Conservation (phyloP, 2,888 invertebrate genomes). For the Cotesia congregata region DNA sequence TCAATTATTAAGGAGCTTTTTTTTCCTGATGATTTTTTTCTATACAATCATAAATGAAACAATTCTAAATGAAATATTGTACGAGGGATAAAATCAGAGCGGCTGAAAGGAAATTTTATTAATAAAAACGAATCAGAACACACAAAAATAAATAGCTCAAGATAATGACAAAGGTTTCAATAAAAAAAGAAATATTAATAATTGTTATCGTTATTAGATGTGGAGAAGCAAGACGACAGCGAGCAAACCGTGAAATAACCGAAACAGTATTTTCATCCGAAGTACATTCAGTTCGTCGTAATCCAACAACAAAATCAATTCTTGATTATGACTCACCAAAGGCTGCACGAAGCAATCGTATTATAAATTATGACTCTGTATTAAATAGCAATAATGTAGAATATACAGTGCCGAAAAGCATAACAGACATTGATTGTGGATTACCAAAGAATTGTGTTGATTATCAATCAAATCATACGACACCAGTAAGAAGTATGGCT, state of each 20-base stretch:
- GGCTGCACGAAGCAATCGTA: constrained; percentile 57
- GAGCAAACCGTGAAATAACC: constrained; percentile 73
- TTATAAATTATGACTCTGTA: constrained; percentile 67
- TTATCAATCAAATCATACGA: constrained; percentile 66
- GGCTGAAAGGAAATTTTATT: no score
- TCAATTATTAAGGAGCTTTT: no score
- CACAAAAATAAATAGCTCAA: no score
- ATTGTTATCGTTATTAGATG: constrained; percentile 57
- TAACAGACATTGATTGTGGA: constrained; percentile 68
- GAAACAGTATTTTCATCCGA: constrained; percentile 77
- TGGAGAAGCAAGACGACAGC: constrained; percentile 68
- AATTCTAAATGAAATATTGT: no score
- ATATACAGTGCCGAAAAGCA: constrained; percentile 65
- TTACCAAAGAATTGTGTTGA: constrained; percentile 67
- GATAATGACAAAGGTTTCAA: no score
- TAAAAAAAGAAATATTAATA: no score
- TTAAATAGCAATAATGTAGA: constrained; percentile 70
- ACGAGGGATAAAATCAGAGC: no score
- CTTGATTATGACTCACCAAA: constrained; percentile 68
- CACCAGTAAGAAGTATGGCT: constrained; percentile 68
- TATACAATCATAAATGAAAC: no score
- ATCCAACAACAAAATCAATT: constrained; percentile 66
- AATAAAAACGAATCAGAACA: no score
- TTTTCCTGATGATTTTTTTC: no score
- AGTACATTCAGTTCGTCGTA: constrained; percentile 75